phyloP scores from a whole-genome alignment of 2,797 vertebrate genomes.

The Dendrocincla fuliginosa region DNA sequence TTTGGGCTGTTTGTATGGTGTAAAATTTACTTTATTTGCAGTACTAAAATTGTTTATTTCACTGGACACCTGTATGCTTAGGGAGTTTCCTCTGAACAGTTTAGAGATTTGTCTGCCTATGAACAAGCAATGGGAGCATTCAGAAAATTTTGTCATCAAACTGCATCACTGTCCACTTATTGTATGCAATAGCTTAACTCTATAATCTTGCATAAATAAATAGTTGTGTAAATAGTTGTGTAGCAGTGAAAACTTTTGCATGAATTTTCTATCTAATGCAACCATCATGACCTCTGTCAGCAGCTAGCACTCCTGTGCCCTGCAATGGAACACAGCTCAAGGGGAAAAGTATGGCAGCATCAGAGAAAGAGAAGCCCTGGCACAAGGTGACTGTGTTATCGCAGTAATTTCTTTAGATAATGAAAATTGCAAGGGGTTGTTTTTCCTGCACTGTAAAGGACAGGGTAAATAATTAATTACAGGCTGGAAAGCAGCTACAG shows the following conservation, averaged over 20 bases:
- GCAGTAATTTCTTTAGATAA: conserved; percentile 3
- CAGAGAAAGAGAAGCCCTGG: background rate
- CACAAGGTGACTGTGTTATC: background rate
- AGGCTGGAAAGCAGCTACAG: background rate
- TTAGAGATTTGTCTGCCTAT: background rate
- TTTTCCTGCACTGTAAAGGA: background rate
- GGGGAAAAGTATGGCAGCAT: background rate
- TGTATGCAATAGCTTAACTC: background rate
- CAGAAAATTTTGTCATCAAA: background rate
- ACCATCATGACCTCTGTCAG: background rate
- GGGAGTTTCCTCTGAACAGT: background rate
- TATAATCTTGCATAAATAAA: background rate
- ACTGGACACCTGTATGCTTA: background rate
- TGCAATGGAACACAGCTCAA: background rate
- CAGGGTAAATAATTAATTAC: conserved; percentile 35
- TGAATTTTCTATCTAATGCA: background rate
- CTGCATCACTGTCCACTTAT: background rate
- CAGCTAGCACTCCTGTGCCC: background rate
- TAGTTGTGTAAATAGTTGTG: background rate
- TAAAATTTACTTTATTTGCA: background rate
- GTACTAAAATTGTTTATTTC: background rate
- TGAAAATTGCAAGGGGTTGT: conserved; percentile 1
- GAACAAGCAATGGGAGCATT: background rate
- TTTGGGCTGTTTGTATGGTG: background rate
- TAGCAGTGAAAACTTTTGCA: background rate